Evolutionary conservation across 1,140 invertebrate species (phyloP).

Genomic region (Penaeus vannamei): DNA sequence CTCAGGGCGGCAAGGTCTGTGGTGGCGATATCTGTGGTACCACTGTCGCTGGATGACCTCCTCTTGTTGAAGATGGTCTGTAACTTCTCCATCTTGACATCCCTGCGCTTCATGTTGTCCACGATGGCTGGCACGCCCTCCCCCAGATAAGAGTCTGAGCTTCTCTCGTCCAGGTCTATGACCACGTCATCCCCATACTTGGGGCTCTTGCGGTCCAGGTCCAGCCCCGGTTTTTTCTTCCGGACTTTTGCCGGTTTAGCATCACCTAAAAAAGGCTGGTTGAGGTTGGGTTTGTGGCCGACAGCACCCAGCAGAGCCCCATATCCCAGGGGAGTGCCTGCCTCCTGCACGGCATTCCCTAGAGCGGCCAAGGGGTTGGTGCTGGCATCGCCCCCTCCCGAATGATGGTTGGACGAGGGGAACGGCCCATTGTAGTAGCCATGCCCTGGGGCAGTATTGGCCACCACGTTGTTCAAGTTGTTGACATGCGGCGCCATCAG

Average conservation of each 20-base stretch:
- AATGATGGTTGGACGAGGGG: slow-evolving; percentile 33
- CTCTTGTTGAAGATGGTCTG: slow-evolving; percentile 63
- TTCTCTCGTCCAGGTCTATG: slow-evolving; percentile 63
- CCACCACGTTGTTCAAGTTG: slow-evolving; percentile 64
- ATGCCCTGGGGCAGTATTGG: slow-evolving; percentile 46
- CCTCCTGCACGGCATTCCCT: slow-evolving; percentile 60
- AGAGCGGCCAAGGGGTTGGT: slow-evolving; percentile 58
- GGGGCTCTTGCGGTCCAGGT: slow-evolving; percentile 63
- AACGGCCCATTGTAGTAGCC: slow-evolving; percentile 57
- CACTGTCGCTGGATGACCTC: slow-evolving; percentile 64
- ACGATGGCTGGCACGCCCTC: slow-evolving; percentile 41
- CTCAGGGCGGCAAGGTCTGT: slow-evolving; percentile 65
- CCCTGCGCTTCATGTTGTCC: slow-evolving; percentile 55
- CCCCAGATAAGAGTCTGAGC: slow-evolving; percentile 49
- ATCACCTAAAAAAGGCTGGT: slow-evolving; percentile 68
- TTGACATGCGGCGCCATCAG: slow-evolving; percentile 54
- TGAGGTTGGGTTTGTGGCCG: slow-evolving; percentile 51
- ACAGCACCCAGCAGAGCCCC: slow-evolving; percentile 60
- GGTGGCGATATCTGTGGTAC: slow-evolving; percentile 58
- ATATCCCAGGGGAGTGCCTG: slow-evolving; percentile 56
- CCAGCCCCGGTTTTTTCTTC: slow-evolving; percentile 65
- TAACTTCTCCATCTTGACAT: slow-evolving; percentile 65
- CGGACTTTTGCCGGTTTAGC: slow-evolving; percentile 66
- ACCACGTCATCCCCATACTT: slow-evolving; percentile 61
- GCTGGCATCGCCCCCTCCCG: slow-evolving; percentile 1